Evolutionary conservation across 2,888 invertebrate species (phyloP).

Genomic region (Aporophyla nigra): DNA sequence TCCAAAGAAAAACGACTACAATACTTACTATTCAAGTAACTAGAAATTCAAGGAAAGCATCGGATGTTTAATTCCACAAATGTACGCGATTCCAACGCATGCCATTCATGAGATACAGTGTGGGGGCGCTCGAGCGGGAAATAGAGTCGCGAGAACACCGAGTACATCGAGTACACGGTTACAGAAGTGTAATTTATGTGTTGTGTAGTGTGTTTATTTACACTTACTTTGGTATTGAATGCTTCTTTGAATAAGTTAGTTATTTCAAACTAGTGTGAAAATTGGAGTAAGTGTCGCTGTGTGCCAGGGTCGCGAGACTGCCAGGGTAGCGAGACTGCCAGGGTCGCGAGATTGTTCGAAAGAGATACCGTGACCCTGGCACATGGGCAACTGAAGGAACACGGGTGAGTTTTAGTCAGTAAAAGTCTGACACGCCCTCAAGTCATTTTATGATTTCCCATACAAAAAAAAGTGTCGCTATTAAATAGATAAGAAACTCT

Average conservation of each 20-base stretch:
- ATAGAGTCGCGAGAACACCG: conserved; percentile 23
- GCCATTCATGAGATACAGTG: conserved; percentile 45
- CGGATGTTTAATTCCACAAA: conserved; percentile 40
- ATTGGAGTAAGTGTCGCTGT: too few species aligned
- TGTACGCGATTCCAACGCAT: conserved; percentile 34
- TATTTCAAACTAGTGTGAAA: neutral
- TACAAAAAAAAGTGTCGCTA: too few species aligned
- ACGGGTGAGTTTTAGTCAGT: too few species aligned
- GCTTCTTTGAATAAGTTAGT: neutral
- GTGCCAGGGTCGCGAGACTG: too few species aligned
- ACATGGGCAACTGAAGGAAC: too few species aligned
- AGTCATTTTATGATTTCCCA: too few species aligned
- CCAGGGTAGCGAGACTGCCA: too few species aligned
- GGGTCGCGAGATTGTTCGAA: too few species aligned
- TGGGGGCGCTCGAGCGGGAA: conserved; percentile 26
- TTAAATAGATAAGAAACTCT: too few species aligned
- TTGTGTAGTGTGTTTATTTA: conserved; percentile 1
- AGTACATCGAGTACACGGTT: neutral
- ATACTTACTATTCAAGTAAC: neutral
- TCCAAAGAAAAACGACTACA: conserved; percentile 3
- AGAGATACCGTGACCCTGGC: too few species aligned
- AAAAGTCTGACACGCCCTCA: too few species aligned
- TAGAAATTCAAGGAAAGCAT: conserved; percentile 25
- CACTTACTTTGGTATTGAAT: neutral
- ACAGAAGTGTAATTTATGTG: neutral